Evolutionary conservation across 2,888 invertebrate genomes (phyloP).

Genomic region (Saturnia japonica): DNA sequence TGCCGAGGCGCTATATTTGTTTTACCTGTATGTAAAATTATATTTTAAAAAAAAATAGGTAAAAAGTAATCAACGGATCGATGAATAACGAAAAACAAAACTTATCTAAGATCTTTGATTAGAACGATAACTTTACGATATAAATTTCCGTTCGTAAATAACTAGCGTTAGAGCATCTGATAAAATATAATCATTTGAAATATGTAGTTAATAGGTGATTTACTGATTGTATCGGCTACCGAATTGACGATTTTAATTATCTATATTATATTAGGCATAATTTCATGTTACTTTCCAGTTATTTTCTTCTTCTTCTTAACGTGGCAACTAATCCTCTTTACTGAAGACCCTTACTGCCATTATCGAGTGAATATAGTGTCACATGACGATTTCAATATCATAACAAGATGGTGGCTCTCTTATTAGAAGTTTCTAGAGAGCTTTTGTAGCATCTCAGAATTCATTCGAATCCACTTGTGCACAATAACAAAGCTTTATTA

Average conservation of each 20-base stretch:
- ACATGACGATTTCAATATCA: no score
- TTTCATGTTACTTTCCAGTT: not conserved
- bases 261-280: not conserved
- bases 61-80: constrained; percentile 7
- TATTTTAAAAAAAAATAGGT: not conserved
- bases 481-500: no score
- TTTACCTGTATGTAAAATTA: constrained; percentile 22
- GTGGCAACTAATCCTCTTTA: no score
- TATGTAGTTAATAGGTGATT: constrained; percentile 19
- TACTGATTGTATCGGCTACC: constrained; percentile 36
- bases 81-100: constrained; percentile 17
- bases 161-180: constrained; percentile 21
- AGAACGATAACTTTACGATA: constrained; percentile 22
- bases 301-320: not conserved
- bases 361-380: no score
- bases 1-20: constrained; percentile 10
- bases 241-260: constrained; percentile 31
- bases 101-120: constrained; percentile 19
- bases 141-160: constrained; percentile 13
- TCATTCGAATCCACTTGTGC: no score
- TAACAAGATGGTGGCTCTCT: no score
- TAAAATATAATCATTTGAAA: constrained; percentile 16
- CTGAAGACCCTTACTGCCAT: no score
- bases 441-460: no score
- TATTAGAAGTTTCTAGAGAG: no score